Conservation (phyloP, 2,888 invertebrate species). For the Syrphus vitripennis region DNA sequence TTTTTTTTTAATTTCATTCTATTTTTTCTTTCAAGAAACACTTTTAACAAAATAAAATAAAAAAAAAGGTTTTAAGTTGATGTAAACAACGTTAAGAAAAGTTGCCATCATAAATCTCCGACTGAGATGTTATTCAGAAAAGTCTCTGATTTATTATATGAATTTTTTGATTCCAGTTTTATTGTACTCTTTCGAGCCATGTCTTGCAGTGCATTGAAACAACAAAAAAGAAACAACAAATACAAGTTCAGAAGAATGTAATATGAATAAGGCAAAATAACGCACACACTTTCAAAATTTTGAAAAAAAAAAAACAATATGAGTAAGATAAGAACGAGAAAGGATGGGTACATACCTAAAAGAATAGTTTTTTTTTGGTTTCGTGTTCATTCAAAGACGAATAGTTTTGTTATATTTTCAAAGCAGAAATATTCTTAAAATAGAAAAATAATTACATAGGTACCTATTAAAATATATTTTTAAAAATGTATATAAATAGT, state of each 20-base stretch:
- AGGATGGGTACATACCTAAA: too few relatives aligned
- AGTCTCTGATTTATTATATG: slow-evolving; percentile 73
- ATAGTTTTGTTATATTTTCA: too few relatives aligned
- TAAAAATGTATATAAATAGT: too few relatives aligned
- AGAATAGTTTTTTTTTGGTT: too few relatives aligned
- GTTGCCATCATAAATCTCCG: slow-evolving; percentile 72
- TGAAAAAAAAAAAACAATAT: not conserved
- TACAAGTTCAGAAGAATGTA: not conserved
- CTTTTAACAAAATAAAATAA: slow-evolving; percentile 35
- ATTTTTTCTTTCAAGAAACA: slow-evolving; percentile 43
- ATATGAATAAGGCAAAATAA: slow-evolving; percentile 18
- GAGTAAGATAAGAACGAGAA: not conserved
- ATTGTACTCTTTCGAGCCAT: slow-evolving; percentile 48
- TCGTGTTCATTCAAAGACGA: too few relatives aligned
- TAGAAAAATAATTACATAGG: too few relatives aligned
- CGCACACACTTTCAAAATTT: slow-evolving; percentile 39
- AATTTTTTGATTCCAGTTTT: slow-evolving; percentile 48
- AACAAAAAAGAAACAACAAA: slow-evolving; percentile 26
- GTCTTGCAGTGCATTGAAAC: slow-evolving; percentile 44
- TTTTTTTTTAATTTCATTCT: slow-evolving; percentile 49
- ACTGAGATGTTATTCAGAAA: slow-evolving; percentile 73
- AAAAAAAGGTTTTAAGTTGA: slow-evolving; percentile 69
- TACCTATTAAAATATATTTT: too few relatives aligned
- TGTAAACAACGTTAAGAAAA: slow-evolving; percentile 73
- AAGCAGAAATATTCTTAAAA: too few relatives aligned